A percentile compares a stretch with the other conserved stretches of the same genome.
These are phyloP conservation scores for Ciconia maguari DNA, from an alignment of 2,113 vertebrate genomes.

Conservation along the genomic window DNA sequence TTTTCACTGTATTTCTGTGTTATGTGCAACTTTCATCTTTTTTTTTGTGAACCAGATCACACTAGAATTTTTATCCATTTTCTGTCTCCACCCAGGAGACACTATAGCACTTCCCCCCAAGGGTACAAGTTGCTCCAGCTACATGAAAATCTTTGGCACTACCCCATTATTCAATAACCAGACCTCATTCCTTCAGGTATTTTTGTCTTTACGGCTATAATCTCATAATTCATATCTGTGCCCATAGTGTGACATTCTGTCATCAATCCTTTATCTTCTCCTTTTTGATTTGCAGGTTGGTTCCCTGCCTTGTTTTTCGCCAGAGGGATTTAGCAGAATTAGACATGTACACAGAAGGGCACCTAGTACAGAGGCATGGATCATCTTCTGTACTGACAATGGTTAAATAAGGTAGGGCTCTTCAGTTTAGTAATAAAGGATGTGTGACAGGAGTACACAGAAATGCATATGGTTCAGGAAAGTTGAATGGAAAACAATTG, in stretches of 20 bases:
- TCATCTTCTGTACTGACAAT: accelerated
- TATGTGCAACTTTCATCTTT: not conserved
- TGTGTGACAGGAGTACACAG: accelerated
- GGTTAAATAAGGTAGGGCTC: not conserved
- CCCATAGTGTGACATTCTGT: not conserved
- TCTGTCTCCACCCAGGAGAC: not conserved
- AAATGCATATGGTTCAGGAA: not conserved
- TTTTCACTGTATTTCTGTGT: not conserved
- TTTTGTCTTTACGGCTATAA: not conserved
- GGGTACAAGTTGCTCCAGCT: not conserved
- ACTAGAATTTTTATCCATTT: not conserved
- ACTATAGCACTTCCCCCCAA: not conserved
- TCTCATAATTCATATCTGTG: not conserved
- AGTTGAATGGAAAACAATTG: not conserved
- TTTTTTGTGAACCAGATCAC: not conserved
- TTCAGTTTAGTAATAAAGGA: not conserved
- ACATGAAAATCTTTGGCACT: not conserved
- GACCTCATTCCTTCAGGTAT: not conserved
- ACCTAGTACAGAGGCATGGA: not conserved
- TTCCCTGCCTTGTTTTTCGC: not conserved
- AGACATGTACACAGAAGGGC: not conserved
- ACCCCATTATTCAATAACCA: not conserved
- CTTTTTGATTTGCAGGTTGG: not conserved
- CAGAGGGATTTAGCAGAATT: not conserved
- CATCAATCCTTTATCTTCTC: not conserved